These are phyloP conservation scores for Coelinius sp. DNA, from an alignment of 2,888 invertebrate species.

Conservation along the genomic window DNA sequence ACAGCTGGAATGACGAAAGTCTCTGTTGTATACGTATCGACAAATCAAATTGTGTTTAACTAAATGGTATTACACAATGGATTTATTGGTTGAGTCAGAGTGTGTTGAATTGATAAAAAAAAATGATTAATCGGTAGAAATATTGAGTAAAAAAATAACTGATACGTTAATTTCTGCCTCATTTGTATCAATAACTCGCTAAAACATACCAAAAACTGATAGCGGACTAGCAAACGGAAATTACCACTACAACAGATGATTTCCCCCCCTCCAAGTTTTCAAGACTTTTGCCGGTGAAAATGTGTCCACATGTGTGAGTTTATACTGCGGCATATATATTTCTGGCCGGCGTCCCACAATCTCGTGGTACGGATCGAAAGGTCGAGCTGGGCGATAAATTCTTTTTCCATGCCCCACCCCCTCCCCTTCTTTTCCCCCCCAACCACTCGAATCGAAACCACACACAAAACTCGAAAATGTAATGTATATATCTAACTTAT, in stretches of 20 bases:
- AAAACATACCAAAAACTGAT: background rate
- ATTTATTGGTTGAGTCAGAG: background rate
- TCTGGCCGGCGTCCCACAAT: conserved; percentile 30
- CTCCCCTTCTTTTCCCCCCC: background rate
- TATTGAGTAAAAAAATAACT: background rate
- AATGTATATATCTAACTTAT: conserved; percentile 27
- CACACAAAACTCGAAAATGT: conserved; percentile 28
- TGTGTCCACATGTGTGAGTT: background rate
- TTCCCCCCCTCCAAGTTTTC: conserved; percentile 8
- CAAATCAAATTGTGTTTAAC: conserved; percentile 19
- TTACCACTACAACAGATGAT: background rate
- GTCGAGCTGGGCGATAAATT: conserved; percentile 33
- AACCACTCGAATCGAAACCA: conserved; percentile 29
- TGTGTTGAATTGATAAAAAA: background rate
- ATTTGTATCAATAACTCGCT: background rate
- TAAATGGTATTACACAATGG: conserved; percentile 6
- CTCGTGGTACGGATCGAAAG: conserved; percentile 36
- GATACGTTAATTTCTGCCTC: background rate
- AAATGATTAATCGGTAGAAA: conserved; percentile 5
- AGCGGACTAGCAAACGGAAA: conserved; percentile 5
- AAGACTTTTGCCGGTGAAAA: background rate
- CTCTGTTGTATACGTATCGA: conserved; percentile 2
- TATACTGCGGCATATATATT: background rate
- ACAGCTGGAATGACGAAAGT: background rate
- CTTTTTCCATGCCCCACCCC: conserved; percentile 3